A percentile compares a stretch with the other conserved stretches of the same genome.
These are phyloP conservation scores for Trachelus iudaicus DNA, from an alignment of 2,888 invertebrate species.

Conservation along the genomic window DNA sequence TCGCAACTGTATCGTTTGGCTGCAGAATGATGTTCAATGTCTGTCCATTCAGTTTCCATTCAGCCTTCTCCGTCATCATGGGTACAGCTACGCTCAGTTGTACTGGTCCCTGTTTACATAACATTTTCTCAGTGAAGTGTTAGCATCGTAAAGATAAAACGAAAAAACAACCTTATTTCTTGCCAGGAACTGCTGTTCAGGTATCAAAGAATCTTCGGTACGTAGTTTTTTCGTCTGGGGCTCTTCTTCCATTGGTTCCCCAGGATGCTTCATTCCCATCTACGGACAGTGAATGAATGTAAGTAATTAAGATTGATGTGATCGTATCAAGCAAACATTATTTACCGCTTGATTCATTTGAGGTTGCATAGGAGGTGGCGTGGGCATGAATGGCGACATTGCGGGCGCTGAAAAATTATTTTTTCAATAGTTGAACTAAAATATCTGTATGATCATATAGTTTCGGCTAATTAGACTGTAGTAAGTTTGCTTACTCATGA, in stretches of 20 bases:
- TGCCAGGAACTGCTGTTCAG: conserved; percentile 84
- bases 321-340: conserved; percentile 19
- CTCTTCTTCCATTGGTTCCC: conserved; percentile 77
- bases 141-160: background rate
- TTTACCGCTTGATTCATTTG: conserved; percentile 60
- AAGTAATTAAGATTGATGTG: background rate
- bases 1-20: conserved; percentile 81
- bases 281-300: conserved; percentile 41
- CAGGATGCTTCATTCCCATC: conserved; percentile 67
- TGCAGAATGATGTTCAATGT: conserved; percentile 81
- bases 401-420: conserved; percentile 50
- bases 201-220: conserved; percentile 92
- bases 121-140: background rate
- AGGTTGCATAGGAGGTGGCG: conserved; percentile 63
- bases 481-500: conserved; percentile 67
- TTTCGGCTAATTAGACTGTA: conserved; percentile 21
- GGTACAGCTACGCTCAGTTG: conserved; percentile 87
- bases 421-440: conserved; percentile 1
- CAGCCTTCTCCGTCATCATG: conserved; percentile 85
- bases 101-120: conserved; percentile 74
- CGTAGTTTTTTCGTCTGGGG: conserved; percentile 88
- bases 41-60: conserved; percentile 96
- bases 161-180: conserved; percentile 70
- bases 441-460: background rate
- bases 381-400: conserved; percentile 63